Base-by-base conservation (phyloP, 2,113 vertebrate species). In the Engystomops pustulosus region DNA sequence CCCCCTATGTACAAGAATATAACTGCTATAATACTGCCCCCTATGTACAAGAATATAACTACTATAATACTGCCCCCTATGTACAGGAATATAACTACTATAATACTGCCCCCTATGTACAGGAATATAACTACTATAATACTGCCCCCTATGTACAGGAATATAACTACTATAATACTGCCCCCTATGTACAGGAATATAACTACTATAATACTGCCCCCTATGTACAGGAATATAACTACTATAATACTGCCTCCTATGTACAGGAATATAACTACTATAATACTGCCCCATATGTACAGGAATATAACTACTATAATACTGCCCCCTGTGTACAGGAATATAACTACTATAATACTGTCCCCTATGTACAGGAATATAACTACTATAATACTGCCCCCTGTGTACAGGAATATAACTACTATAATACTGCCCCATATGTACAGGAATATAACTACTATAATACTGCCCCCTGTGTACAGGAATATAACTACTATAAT, bases 401-500 rank as follows among this genome's bases (percentile, higher is more conserved):
- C 58, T 62, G 15, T 62, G 11, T 62, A 62, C 58, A 62, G 30
- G 58, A 62, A 62, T 62, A 62, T 62, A 62, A 62, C 58, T 62
- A 15, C 58, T 62, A 60, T 60, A 60, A 27, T 60, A 60, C 55
- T 58, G 53, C 53, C 55, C 8, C 23, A 23, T 60, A 60, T 60
- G n/a, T 60, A 60, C 55, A 60, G 27, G 55, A 60, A 60, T 60
- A 49, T 58, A 58, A 58, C 53, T 58, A 58, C 53, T 58, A 58
- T 58, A 58, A 58, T 25, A 58, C 53, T 58, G 53, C 53, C 25
- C 53, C 58, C 58, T 58, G 25, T 58, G 2, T 58, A 62, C 23
- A 62, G 30, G 58, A 62, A 62, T 62, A 62, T 62, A 62, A 62
- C 58, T 62, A 62, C 58, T 62, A 62, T 62, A 62, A 62, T 62